Evolutionary conservation across 1,140 invertebrate genomes (phyloP), one percentile per base, ranked within the genome.

Genomic region (Manduca sexta): DNA sequence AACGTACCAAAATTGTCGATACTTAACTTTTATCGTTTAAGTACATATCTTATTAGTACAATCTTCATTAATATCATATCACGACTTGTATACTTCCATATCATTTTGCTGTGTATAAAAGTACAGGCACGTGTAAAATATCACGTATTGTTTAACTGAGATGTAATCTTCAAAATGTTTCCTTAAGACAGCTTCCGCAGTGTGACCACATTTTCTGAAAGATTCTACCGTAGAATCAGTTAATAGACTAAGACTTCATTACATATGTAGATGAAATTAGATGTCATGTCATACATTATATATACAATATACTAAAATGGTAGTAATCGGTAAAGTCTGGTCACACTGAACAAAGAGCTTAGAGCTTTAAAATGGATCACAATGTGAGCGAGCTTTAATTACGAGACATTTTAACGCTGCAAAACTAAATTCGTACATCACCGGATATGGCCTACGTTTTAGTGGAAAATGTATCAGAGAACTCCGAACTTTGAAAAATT

Each of bases 1-100:
- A 48, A 21, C 62, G 72, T 79, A 82, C 75, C 75, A 76, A 82
- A 78, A 65, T 72, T 72, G 52, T 72, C 56, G 64, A 69, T 71
- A 75, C 60, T 68, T 60, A 51, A 63, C 61, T 53, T 56, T 71
- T 65, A 80, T 76, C 65, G 54, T 76, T 78, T 75, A 80, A 78
- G 73, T 80, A 82, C 81, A 84, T 84, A 84, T 84, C 81, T 78
- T 59, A 64, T 80, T 84, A 82, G 81, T 79, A 82, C 76, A 81
- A 82, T 77, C 65, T 76, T 62, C 69, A 79, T 70, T 76, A 63
- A 58, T 69, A 66, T 84, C 81, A 84, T 84, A 84, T 84, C 80
- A 84, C 73, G 69, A 67, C 71, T 80, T 82, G 76, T 81, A 84
- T 73, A 84, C 74, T 77, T 67, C 64, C 81, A 84, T 84, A 84